Base-by-base conservation (phyloP, 2,797 vertebrate species). In the Sus cebifrons region DNA sequence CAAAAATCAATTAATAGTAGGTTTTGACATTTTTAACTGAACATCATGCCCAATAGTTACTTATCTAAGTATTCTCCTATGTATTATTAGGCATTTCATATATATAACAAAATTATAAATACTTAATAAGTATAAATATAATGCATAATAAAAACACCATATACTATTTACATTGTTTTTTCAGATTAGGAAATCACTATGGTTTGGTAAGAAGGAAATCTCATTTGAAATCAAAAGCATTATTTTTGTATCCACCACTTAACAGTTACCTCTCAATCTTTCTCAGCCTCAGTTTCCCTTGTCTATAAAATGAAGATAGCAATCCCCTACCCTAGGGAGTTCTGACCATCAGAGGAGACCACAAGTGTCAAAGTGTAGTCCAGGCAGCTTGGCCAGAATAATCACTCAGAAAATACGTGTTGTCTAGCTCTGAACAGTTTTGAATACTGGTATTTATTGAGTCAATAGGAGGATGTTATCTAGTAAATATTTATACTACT, bases 101-200 rank as follows among this genome's bases (percentile, higher is more conserved):
- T 77, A 11, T n/a, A 65, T 62, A 8, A 70, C 29, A 20, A 71
- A 36, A 71, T 91, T 36, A 1, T 49, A 73, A 67, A 71, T 79
- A 64, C 65, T 54, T 71, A 87, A 54, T 89, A 82, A 65, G 64
- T 64, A 15, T 58, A 32, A 86, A 32, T 58, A 6, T 58, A 6
- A 79, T 79, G n/a, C 54, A 44, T 58, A 27, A 86, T 54, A 13
- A 78, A 75, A 79, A 9, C 12, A 64, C 18, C 73, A 52, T 36
- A 74, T 84, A 17, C 2, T 20, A 56, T 68, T 62, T 75, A 21
- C 16, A 49, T 65, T 17, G 68, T 40, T 54, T 52, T 88, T 8
- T 75, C 52, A 68, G 23, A 58, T 82, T 73, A 94, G 81, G 67
- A 65, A 12, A 21, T 94, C 18, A 85, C 71, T 71, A 32, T 83